Evolutionary conservation across 1,140 invertebrate species (phyloP), one percentile per base, ranked within the genome.

Genomic region (Leptopilina boulardi): DNA sequence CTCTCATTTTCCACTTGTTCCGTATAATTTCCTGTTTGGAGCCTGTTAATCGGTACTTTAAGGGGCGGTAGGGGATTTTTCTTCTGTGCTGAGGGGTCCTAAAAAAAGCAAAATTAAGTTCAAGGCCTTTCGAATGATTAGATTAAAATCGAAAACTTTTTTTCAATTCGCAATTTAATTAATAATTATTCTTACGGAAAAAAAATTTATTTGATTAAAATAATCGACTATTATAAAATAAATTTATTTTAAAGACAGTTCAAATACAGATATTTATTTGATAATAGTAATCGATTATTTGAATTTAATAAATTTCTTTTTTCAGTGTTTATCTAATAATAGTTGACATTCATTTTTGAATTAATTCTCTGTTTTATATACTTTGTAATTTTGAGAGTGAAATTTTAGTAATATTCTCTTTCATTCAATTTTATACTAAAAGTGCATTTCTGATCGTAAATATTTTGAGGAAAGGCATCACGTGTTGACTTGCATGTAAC

Each of bases 41-140:
- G 71, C 13, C 79, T 83, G 66, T 71, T 75, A 47, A 82, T 41
- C 19, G 85, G 82, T 75, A 87, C 54, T 73, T 88, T 87, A 6
- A 88, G 72, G 0, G 87, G 87, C 38, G 87, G 87, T 26, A 88
- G 23, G 41, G 85, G 56, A 75, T 78, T 87, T 56, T 79, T 85
- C 42, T 81, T 86, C 71, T 80, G 71, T 8, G 15, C 30, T 1
- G 38, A n/a, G 18, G 10, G 18, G 38, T 70, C n/a, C 82, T 66
- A 13, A 3, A 66, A 56, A 0, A 34, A 26, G 4, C 4, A 0
- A 70, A 23, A 23, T 34, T 66, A 59, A 51, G n/a, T 51, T 51
- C 18, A 51, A 44, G n/a, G n/a, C n/a, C n/a, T n/a, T n/a, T n/a
- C n/a, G n/a, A n/a, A n/a, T n/a, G n/a, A n/a, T n/a, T n/a, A n/a